Base-by-base conservation (phyloP, 2,888 invertebrate species). In the Nephrocerus scutellatus region DNA sequence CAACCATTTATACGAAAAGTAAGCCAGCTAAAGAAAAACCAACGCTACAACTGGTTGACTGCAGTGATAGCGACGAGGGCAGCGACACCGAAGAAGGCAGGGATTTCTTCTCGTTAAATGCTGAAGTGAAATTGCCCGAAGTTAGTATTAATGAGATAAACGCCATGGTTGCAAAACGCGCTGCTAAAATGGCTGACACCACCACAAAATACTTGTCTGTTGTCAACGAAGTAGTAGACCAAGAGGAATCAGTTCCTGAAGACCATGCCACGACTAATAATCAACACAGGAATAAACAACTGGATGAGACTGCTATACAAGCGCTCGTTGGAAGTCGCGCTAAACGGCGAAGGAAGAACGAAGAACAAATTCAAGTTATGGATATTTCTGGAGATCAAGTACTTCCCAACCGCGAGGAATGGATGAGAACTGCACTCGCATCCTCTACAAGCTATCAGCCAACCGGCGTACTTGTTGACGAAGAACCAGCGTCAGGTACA, bases 301-400 rank as follows among this genome's bases (percentile, higher is more conserved):
- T 62, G 1, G 49, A 62, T 29, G 10, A 51, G 0, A 55, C 57
- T 29, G 70, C 66, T 6, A 51, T 85, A 48, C 72, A 79, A 49
- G 78, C 81, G 44, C 66, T 88, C 9, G 78, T 82, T 47, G 87
- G 87, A 1, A 66, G 76, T 14, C 72, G 74, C 20, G 77, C 76
- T 2, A 79, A 81, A 52, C 73, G 73, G 9, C 62, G 76, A 3
- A 76, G 74, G 43, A 51, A 55, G 36, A 53, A 57, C 32, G 46
- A 56, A 4, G 50, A 58, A 36, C 72, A 76, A 21, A 76, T 82
- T 33, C 79, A 87, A 55, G 75, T 92, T 37, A 82, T 91, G 12
- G 87, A 92, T 56, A 81, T 91, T 2, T 80, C 82, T 46, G 85
- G 87, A 30, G 79, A 82, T 49, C 83, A 88, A 55, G 82, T 89